phyloP scores from a whole-genome alignment of 2,113 vertebrate species.

The Peucedramus taeniatus region DNA sequence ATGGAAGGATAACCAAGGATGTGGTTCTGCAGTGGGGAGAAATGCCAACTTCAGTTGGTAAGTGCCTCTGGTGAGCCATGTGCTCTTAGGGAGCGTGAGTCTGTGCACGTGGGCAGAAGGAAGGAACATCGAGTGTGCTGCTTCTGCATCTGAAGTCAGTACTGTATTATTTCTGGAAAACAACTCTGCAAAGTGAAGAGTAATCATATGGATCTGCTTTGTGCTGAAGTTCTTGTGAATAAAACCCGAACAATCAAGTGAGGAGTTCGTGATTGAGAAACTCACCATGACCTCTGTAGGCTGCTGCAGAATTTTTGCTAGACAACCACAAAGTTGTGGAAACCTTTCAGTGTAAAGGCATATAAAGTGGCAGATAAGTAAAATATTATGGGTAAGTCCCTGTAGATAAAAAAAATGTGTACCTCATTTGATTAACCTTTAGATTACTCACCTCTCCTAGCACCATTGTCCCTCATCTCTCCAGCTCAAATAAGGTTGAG shows the following conservation, averaged over 20 bases:
- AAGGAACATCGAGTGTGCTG: background rate
- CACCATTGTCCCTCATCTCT: background rate
- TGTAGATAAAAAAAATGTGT: background rate
- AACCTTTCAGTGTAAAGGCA: background rate
- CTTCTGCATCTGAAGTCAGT: background rate
- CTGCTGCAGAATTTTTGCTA: background rate
- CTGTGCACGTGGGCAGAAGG: fast-evolving
- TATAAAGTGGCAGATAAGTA: background rate
- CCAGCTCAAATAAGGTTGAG: background rate
- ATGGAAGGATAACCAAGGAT: slow-evolving; percentile 97
- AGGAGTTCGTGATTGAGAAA: background rate
- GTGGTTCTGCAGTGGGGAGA: slow-evolving; percentile 99
- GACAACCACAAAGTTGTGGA: background rate
- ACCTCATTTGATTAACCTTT: background rate
- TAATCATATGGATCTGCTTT: background rate
- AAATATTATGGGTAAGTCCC: background rate
- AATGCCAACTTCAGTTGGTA: slow-evolving; percentile 99
- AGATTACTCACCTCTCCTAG: background rate
- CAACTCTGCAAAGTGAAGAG: background rate
- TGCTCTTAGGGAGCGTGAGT: fast-evolving
- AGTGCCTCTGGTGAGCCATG: background rate
- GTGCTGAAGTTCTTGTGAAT: background rate
- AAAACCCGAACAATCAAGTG: background rate
- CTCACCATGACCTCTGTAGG: background rate
- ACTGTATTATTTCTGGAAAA: background rate